Evolutionary conservation across 2,797 vertebrate genomes (phyloP).

Genomic region (Galaxias olidus): DNA sequence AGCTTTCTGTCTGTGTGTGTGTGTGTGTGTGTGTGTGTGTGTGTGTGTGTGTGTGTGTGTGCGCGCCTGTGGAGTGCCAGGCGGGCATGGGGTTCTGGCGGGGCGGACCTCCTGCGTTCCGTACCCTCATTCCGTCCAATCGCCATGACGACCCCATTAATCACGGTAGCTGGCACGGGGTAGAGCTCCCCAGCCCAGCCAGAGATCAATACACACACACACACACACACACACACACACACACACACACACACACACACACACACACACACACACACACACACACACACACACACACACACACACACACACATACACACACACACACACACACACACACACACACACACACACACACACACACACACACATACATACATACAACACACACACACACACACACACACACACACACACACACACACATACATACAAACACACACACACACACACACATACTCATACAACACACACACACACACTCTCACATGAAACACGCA

Average conservation of each 20-base stretch:
- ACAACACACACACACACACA: not conserved
- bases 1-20: slow-evolving; percentile 72
- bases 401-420: slow-evolving; percentile 1
- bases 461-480: slow-evolving; percentile 23
- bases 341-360: no score
- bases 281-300: slow-evolving; percentile 21
- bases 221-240: slow-evolving; percentile 49
- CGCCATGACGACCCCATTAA: slow-evolving; percentile 99
- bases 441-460: slow-evolving; percentile 20
- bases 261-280: slow-evolving; percentile 30
- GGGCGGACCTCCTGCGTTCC: slow-evolving; percentile 83
- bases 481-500: slow-evolving; percentile 28
- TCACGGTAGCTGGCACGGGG: slow-evolving; percentile 98
- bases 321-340: no score
- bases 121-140: slow-evolving; percentile 99
- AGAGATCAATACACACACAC: slow-evolving; percentile 94
- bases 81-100: slow-evolving; percentile 78
- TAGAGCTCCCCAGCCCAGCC: slow-evolving; percentile 91
- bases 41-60: slow-evolving; percentile 23
- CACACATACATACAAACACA: not conserved
- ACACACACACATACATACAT: not conserved
- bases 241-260: slow-evolving; percentile 22
- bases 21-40: slow-evolving; percentile 41
- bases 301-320: slow-evolving; percentile 3
- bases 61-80: slow-evolving; percentile 42